phyloP scores from a whole-genome alignment of 2,113 vertebrate species.

The Ceratotherium simum region DNA sequence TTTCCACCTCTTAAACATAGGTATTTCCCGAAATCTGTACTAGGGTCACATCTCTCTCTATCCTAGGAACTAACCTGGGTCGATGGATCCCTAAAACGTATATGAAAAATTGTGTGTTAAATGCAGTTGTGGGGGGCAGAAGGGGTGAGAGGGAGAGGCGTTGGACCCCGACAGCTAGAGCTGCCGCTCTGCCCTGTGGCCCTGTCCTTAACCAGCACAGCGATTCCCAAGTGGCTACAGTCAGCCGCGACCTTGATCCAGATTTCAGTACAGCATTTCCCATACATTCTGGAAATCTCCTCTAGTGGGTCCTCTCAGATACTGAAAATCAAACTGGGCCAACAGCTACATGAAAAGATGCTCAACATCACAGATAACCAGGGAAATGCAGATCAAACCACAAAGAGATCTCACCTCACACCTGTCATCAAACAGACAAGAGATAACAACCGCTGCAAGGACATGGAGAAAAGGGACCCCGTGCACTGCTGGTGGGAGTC shows the following conservation, averaged over 20 bases:
- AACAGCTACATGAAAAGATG: neutral
- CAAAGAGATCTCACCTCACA: too few relatives aligned
- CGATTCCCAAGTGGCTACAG: neutral
- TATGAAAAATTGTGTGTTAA: neutral
- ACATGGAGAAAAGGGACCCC: neutral
- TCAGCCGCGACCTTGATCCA: neutral
- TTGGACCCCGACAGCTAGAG: neutral
- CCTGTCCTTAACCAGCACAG: neutral
- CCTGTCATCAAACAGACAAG: neutral
- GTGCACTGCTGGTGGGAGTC: too few relatives aligned
- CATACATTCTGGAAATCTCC: neutral
- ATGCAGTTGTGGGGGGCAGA: too few relatives aligned
- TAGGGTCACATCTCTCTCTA: neutral
- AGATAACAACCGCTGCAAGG: neutral
- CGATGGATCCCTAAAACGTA: too few relatives aligned
- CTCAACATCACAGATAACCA: too few relatives aligned
- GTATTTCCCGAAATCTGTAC: neutral
- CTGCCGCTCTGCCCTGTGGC: fast-evolving
- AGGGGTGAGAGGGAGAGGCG: neutral
- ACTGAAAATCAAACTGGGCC: neutral
- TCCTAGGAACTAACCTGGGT: too few relatives aligned
- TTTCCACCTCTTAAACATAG: neutral
- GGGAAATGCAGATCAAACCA: neutral
- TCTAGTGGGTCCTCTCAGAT: neutral
- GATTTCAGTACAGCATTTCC: neutral